Evolutionary conservation across 1,140 invertebrate genomes (phyloP), one percentile per base, ranked within the genome.

Genomic region (Phenacoccus solenopsis): DNA sequence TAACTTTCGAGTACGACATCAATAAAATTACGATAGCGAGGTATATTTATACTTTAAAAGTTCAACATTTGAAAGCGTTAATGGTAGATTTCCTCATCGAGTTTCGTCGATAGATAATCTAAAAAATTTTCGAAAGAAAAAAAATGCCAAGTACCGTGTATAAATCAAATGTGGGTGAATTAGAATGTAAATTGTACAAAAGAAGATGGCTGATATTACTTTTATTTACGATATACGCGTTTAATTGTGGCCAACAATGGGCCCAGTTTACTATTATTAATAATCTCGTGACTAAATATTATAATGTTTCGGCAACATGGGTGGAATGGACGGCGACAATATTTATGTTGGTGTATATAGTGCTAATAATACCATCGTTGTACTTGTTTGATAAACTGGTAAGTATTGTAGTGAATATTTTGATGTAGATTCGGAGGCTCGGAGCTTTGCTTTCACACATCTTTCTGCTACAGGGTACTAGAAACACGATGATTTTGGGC

Each of bases 301-400:
- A 93, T 79, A 81, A 82, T n/a, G 88, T 94, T 21, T 82, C 79
- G 24, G 84, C 83, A 68, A 84, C 86, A 49, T 84, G 84, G 71
- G 89, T 98, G 25, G 91, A 98, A 78, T 96, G 93, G 94, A 94
- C 95, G 30, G 96, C 94, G 16, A 93, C 98, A 88, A 88, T 98
- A 73, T 99, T 91, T 79, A 98, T 98, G 96, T 85, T 96, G 73
- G 86, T 88, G 1, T 99, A 98, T 78, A 94, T 98, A 75, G 92
- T 94, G 7, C 85, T 98, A 70, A 94, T 98, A 74, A 94, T 98
- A 76, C 97, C 96, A 3, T 95, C 91, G 5, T 95, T 92, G 76
- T 98, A 88, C 84, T 83, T 97, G 24, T 82, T 98, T 68, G 91
- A 97, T 76, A 93, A 88, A 84, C 86, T 87, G 79, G 91, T 94